Percentiles rank a stretch among this genome's conserved stretches.
These are phyloP conservation scores for Tupaia chinensis DNA, from an alignment of 2,113 vertebrate genomes.

Conservation along the genomic window DNA sequence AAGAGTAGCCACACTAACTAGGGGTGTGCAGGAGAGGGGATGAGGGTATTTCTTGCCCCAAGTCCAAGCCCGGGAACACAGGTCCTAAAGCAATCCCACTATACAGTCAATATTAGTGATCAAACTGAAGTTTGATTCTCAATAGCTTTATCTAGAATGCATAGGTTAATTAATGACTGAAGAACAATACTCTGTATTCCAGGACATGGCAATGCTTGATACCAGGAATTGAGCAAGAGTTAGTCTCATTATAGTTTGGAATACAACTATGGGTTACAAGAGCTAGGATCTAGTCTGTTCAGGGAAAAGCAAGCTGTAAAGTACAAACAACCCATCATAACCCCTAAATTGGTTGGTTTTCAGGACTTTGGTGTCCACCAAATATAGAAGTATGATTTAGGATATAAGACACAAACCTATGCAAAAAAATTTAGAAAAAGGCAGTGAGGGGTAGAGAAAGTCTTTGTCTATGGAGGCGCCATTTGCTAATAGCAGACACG, in stretches of 20 bases:
- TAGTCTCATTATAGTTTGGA: background rate
- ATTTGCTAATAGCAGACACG: background rate
- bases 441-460: background rate
- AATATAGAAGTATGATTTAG: background rate
- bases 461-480: background rate
- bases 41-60: background rate
- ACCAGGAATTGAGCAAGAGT: background rate
- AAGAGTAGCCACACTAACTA: too few relatives aligned
- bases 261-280: background rate
- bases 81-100: background rate
- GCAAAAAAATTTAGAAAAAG: background rate
- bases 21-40: too few relatives aligned
- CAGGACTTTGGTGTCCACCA: background rate
- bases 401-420: background rate
- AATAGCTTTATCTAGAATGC: background rate
- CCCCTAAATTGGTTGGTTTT: background rate
- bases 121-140: background rate
- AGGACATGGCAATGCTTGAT: background rate
- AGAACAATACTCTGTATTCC: background rate
- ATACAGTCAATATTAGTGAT: accelerated
- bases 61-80: background rate
- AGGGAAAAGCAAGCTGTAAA: background rate
- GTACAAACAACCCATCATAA: background rate
- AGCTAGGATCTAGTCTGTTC: background rate
- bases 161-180: background rate